Evolutionary conservation across 2,113 vertebrate species (phyloP).

Genomic region (Eretmodus cyanostictus): DNA sequence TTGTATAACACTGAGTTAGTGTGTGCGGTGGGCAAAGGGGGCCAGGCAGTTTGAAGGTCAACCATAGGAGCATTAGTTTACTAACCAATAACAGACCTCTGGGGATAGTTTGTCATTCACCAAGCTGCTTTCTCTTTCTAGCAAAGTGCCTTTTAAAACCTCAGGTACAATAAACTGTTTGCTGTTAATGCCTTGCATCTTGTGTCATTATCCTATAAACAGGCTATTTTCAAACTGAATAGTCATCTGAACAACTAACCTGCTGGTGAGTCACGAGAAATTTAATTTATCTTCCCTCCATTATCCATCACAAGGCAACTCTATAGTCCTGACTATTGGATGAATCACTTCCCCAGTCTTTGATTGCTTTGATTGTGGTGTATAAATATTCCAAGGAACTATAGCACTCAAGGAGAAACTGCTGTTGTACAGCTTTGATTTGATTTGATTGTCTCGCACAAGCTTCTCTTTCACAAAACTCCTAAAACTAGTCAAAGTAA

Average conservation of each 20-base stretch:
- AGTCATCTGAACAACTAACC: background rate
- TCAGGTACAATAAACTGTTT: background rate
- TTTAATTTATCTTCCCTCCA: background rate
- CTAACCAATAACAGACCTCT: background rate
- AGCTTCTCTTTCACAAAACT: background rate
- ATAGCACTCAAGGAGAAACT: background rate
- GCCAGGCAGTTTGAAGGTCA: background rate
- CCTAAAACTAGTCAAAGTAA: background rate
- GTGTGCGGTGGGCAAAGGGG: background rate
- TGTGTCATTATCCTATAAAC: background rate
- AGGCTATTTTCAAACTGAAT: background rate
- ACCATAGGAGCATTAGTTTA: background rate
- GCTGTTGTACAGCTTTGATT: background rate
- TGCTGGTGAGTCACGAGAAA: background rate
- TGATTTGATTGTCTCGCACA: background rate
- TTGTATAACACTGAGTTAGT: background rate
- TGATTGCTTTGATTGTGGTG: background rate
- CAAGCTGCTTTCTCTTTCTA: background rate
- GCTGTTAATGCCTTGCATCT: background rate
- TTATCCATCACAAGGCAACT: background rate
- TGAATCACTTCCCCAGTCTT: background rate
- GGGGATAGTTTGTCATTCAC: background rate
- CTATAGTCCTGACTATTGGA: background rate
- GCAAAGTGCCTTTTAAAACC: background rate
- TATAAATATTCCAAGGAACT: background rate